These are phyloP conservation scores for Euwallacea similis DNA, from an alignment of 1,140 invertebrate genomes.

Conservation along the genomic window DNA sequence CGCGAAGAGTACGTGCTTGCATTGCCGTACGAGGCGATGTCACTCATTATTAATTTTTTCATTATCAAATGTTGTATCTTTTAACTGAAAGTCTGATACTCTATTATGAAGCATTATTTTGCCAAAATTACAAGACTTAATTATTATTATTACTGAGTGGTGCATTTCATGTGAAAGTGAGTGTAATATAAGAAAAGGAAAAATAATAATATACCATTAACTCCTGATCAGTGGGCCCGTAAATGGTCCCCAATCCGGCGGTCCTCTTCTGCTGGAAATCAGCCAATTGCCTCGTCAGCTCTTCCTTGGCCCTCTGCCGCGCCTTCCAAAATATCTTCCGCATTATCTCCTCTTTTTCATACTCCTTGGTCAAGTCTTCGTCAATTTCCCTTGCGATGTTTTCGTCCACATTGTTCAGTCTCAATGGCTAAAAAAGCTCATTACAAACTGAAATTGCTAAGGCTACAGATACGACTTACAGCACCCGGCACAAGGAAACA, in stretches of 20 bases:
- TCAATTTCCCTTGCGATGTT: conserved; percentile 86
- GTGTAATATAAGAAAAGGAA: too few relatives aligned
- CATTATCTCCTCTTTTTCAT: conserved; percentile 86
- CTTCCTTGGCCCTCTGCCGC: conserved; percentile 79
- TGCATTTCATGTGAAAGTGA: too few relatives aligned
- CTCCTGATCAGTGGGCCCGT: conserved; percentile 82
- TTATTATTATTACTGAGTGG: too few relatives aligned
- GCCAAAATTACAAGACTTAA: too few relatives aligned
- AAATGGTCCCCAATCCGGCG: conserved; percentile 86
- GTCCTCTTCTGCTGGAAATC: conserved; percentile 90
- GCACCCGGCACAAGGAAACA: conserved; percentile 91
- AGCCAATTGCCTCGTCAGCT: conserved; percentile 81
- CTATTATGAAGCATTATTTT: too few relatives aligned
- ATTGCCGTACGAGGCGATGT: too few relatives aligned
- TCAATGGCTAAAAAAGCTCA: conserved; percentile 69
- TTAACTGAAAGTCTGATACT: too few relatives aligned
- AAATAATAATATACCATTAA: conserved; percentile 57
- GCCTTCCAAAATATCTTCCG: conserved; percentile 88
- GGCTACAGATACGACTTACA: conserved; percentile 55
- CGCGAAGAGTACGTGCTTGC: too few relatives aligned
- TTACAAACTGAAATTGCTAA: not conserved
- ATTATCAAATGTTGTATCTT: too few relatives aligned
- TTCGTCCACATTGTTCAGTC: conserved; percentile 82
- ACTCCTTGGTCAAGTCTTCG: conserved; percentile 77
- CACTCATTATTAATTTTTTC: too few relatives aligned